phyloP scores from a whole-genome alignment of 1,140 invertebrate species.

The Sminthurides bifidus region DNA sequence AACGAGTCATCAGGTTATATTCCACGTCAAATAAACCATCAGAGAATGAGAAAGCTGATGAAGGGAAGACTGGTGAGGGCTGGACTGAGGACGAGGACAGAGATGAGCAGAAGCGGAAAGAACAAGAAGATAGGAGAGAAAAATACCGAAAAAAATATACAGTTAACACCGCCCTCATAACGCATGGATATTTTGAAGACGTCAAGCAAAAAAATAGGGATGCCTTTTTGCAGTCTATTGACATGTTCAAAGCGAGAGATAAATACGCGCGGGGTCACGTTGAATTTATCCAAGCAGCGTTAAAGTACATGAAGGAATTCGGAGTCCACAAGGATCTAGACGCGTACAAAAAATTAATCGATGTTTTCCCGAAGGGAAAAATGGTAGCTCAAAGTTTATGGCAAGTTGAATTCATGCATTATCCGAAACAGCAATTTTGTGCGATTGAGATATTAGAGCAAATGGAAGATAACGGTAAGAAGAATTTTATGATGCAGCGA shows the following conservation, averaged over 20 bases:
- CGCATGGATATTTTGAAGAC: constrained; percentile 40
- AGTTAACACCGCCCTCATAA: constrained; percentile 12
- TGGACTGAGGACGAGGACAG: no score
- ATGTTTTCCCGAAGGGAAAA: constrained; percentile 84
- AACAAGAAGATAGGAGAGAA: constrained; percentile 5
- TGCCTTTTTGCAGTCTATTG: constrained; percentile 58
- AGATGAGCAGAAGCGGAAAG: neutral
- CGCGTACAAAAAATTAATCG: constrained; percentile 76
- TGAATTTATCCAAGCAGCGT: constrained; percentile 82
- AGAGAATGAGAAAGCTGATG: no score
- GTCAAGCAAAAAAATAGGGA: constrained; percentile 55
- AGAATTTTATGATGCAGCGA: neutral
- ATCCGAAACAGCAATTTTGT: constrained; percentile 87
- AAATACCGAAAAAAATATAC: constrained; percentile 9
- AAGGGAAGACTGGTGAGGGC: no score
- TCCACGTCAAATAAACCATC: no score
- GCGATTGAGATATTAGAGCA: constrained; percentile 70
- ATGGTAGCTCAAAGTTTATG: constrained; percentile 68
- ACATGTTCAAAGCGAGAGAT: constrained; percentile 51
- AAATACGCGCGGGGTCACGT: constrained; percentile 63
- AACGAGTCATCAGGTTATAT: no score
- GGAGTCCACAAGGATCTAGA: constrained; percentile 80
- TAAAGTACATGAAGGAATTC: constrained; percentile 80
- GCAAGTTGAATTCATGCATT: constrained; percentile 80
- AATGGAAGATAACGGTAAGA: constrained; percentile 76